Base-by-base conservation (phyloP, 1,140 invertebrate genomes). In the Zaprionus gabonicus region DNA sequence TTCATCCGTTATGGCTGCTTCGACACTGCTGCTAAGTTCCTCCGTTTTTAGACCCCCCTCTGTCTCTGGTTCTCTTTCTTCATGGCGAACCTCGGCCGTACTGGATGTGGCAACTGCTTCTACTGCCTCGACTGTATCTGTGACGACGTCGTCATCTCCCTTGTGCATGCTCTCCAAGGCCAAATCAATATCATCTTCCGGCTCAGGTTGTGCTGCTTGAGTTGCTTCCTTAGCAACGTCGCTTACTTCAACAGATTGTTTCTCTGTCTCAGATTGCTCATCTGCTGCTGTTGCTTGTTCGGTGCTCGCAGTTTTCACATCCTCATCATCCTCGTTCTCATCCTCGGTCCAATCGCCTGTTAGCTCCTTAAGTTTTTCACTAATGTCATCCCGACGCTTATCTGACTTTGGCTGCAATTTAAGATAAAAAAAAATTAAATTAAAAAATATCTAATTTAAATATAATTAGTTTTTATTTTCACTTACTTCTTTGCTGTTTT, bases 281-380 rank as follows among this genome's bases (percentile, higher is more conserved):
- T 41, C 4, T 6, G 34, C 28, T 38, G 28, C 34, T 53, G 5
- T 7, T 34, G 5, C 41, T 17, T 70, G 34, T 56, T 84, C 84
- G 20, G 78, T 51, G 3, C 65, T 78, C 3, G 69, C 77, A 3
- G 73, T 63, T 49, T 85, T 77, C 1, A 75, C 75, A 36, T 88
- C 78, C 5, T 80, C 78, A 1, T 87, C 86, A 4, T 92, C 91
- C 4, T 92, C 91, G 44, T 92, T 90, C 27, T 92, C 91, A 75
- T 92, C 91, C 46, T 92, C 91, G 41, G 86, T 82, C 91, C 91
- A 92, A 76, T 92, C 91, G 9, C 90, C 88, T 15, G 91, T 91
- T n/a, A 92, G 71, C 63, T 91, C 88, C 9, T 92, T 92, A 28
- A 92, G 76, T 68, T 91, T 92, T 75, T 91, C 78, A 31, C 91